Conservation (phyloP, 2,888 invertebrate species). For the Orthosia gothica region DNA sequence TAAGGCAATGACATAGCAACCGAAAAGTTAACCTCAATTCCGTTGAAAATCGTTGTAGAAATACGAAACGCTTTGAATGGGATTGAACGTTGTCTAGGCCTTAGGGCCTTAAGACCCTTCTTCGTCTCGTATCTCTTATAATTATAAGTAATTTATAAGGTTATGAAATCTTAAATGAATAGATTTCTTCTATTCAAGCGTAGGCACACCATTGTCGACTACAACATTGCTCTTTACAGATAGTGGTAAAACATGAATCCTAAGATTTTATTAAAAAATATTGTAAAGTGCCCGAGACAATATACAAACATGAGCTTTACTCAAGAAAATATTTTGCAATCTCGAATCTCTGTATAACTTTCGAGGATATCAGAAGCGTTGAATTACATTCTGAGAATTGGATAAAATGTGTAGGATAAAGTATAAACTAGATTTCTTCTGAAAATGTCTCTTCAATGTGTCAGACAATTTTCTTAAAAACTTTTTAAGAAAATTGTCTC, state of each 20-base stretch:
- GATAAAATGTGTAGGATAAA: conserved; percentile 25
- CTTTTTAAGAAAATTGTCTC: neutral
- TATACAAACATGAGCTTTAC: neutral
- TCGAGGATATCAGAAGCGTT: conserved; percentile 5
- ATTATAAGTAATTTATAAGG: no score
- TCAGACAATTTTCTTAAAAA: conserved; percentile 36
- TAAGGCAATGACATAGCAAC: neutral
- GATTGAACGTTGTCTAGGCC: neutral
- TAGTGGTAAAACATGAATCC: neutral
- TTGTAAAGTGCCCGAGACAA: neutral
- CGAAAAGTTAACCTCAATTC: neutral
- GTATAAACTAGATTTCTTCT: conserved; percentile 27
- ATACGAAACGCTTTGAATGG: neutral
- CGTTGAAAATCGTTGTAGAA: no score
- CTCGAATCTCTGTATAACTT: conserved; percentile 25
- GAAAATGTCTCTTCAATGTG: no score
- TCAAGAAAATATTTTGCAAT: conserved; percentile 27
- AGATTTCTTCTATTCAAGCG: neutral
- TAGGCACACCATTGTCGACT: neutral
- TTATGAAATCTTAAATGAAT: neutral
- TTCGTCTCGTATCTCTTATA: no score
- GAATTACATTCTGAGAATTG: conserved; percentile 11
- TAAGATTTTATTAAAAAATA: neutral
- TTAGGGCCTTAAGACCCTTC: no score
- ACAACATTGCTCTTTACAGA: neutral